Evolutionary conservation across 2,888 invertebrate species (phyloP).

Genomic region (Spodoptera exigua): DNA sequence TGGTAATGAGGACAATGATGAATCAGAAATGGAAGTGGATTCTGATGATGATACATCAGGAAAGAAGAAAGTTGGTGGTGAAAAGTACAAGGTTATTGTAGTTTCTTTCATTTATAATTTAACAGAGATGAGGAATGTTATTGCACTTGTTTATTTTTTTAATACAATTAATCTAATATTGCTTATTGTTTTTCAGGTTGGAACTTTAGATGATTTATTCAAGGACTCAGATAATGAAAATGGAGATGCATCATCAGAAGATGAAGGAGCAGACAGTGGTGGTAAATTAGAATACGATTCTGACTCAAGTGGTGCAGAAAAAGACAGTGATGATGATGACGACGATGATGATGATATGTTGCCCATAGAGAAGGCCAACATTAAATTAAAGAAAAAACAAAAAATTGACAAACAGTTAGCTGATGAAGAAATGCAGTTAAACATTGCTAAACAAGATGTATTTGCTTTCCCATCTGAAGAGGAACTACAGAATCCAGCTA

Average conservation of each 20-base stretch:
- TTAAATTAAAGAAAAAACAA: conserved; percentile 93
- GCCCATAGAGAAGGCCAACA: conserved; percentile 96
- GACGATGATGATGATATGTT: conserved; percentile 91
- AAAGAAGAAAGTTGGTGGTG: conserved; percentile 67
- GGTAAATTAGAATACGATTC: conserved; percentile 77
- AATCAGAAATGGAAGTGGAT: conserved; percentile 67
- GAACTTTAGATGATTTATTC: conserved; percentile 88
- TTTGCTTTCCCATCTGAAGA: conserved; percentile 94
- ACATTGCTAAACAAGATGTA: conserved; percentile 92
- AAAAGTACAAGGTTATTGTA: conserved; percentile 79
- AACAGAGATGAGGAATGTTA: not conserved
- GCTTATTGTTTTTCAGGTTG: conserved; percentile 72
- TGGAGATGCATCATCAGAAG: conserved; percentile 73
- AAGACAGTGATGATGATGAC: conserved; percentile 70
- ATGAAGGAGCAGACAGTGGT: conserved; percentile 69
- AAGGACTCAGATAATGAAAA: conserved; percentile 83
- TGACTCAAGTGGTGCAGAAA: conserved; percentile 76
- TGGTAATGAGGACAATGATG: conserved; percentile 67
- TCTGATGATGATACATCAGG: conserved; percentile 62
- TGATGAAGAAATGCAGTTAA: conserved; percentile 95
- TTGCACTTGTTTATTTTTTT: too few species aligned
- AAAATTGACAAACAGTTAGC: conserved; percentile 92
- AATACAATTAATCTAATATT: too few species aligned
- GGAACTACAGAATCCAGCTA: conserved; percentile 92
- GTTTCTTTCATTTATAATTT: conserved; percentile 4